These are phyloP conservation scores for Paracentrotus lividus DNA, from an alignment of 53 echinoderm and acorn worm genomes.

Conservation along the genomic window DNA sequence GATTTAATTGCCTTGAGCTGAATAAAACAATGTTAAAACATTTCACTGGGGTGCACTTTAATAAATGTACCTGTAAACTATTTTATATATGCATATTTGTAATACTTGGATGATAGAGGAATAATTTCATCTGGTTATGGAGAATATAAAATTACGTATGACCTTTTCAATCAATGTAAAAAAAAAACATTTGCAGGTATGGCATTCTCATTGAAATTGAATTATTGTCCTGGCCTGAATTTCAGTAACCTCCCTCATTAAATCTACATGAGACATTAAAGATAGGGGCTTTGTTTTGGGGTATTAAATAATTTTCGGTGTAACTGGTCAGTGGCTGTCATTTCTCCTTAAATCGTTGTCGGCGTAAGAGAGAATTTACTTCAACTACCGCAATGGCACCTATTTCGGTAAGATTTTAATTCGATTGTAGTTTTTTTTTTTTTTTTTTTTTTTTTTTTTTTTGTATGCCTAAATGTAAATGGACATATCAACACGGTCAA, in stretches of 20 bases:
- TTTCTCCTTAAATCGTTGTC: neutral
- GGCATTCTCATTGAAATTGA: neutral
- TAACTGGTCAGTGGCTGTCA: neutral
- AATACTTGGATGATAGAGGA: no score
- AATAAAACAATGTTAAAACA: no score
- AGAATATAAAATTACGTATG: no score
- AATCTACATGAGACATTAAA: neutral
- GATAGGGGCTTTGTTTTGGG: neutral
- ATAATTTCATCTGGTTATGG: no score
- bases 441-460: neutral
- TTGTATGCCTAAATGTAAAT: no score
- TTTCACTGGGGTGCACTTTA: no score
- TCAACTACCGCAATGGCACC: neutral
- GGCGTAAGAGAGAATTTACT: neutral
- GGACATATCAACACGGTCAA: no score
- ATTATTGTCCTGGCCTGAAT: neutral
- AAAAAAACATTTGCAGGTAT: neutral
- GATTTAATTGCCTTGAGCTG: no score
- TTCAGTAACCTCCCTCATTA: neutral
- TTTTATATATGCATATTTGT: no score
- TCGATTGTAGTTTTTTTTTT: no score
- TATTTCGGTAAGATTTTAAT: neutral
- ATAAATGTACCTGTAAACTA: no score
- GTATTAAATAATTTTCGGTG: neutral
- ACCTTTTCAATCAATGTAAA: no score